phyloP scores from a whole-genome alignment of 1,140 invertebrate species.

The Calephelis virginiensis region DNA sequence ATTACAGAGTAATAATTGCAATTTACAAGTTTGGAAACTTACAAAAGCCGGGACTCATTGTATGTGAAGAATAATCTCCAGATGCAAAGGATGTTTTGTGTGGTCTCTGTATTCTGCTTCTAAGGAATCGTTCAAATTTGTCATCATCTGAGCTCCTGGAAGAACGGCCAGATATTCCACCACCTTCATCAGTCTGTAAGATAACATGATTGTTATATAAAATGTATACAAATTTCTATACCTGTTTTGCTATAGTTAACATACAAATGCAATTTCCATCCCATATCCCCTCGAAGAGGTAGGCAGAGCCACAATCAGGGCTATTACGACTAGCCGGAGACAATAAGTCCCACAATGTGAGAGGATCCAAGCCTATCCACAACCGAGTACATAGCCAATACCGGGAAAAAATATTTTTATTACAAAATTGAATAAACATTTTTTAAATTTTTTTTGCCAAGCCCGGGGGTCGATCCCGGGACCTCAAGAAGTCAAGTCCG shows the following conservation, averaged over 20 bases:
- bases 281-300: neutral
- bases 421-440: no score
- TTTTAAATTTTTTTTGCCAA: no score
- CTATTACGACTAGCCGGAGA: no score
- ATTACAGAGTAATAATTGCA: neutral
- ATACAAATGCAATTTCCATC: neutral
- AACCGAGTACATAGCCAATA: no score
- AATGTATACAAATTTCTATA: neutral
- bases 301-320: no score
- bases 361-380: no score
- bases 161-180: constrained; percentile 61
- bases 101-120: constrained; percentile 68
- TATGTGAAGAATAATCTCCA: constrained; percentile 64
- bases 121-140: constrained; percentile 70
- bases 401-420: no score
- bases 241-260: neutral
- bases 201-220: constrained; percentile 18
- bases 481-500: no score
- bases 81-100: constrained; percentile 59
- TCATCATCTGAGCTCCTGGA: constrained; percentile 71
- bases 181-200: constrained; percentile 84
- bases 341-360: no score
- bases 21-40: constrained; percentile 34
- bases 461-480: no score
- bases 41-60: constrained; percentile 73